Base-by-base conservation (phyloP, 1,140 invertebrate species). In the Odontomachus brunneus region DNA sequence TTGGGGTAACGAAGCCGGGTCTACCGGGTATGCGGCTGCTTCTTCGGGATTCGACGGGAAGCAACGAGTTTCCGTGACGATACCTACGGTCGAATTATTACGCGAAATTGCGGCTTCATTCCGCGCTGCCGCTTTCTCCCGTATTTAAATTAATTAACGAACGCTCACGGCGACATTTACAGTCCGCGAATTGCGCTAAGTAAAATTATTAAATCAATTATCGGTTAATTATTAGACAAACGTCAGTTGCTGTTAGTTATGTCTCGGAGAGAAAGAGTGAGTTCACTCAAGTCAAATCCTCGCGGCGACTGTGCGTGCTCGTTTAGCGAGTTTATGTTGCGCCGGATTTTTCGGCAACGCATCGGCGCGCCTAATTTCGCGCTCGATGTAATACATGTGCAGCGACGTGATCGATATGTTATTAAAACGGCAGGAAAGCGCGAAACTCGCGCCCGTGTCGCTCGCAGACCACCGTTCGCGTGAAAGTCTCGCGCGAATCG, bases 71-170 rank as follows among this genome's bases (percentile, higher is more conserved):
- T 14, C 19, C 26, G 48, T 65, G 44, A 19, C 22, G 60, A 51
- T 55, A 76, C 26, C 49, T 66, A 24, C 60, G 62, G 48, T 33
- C 59, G 29, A 66, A 53, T 66, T 76, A 76, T 76, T 76, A 66
- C 11, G 15, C 48, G 60, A 76, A 76, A 76, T 76, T 75, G 65
- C 62, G 11, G 19, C 29, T 76, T 55, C 48, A 38, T 66, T 76
- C 29, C 62, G 29, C 19, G n/a, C 9, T n/a, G 66, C 49, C 62
- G 62, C 74, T 76, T 76, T 76, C 60, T 55, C 60, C 19, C 53
- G 53, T 66, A 26, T 53, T 53, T 76, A 76, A 53, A 66, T 76
- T 66, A 76, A 76, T 76, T 76, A 76, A 66, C 73, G 17, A 26
- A 65, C 49, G 65, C 29, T n/a, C n/a, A 66, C 38, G 38, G 63